phyloP scores from a whole-genome alignment of 2,113 vertebrate species.

The Acanthochromis polyacanthus region DNA sequence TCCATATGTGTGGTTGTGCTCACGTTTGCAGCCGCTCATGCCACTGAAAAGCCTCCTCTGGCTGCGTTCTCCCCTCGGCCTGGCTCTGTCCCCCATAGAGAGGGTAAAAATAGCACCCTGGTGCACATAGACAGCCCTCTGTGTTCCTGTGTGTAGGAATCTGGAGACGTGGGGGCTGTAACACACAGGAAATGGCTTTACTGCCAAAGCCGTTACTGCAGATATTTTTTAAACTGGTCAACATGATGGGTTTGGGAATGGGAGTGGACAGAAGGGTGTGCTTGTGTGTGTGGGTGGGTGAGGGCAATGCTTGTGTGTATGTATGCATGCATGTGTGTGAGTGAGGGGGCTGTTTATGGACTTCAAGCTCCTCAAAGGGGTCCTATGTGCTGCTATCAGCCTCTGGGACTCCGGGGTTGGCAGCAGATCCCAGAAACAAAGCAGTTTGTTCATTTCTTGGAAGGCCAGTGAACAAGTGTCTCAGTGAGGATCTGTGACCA shows the following conservation, averaged over 20 bases:
- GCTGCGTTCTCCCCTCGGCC: slow-evolving; percentile 31
- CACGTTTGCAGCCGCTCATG: slow-evolving; percentile 49
- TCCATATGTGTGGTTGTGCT: slow-evolving; percentile 13
- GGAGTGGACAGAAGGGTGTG: slow-evolving; percentile 70
- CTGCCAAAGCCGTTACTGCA: slow-evolving; percentile 66
- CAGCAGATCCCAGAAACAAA: slow-evolving; percentile 73
- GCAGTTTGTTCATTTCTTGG: slow-evolving; percentile 82
- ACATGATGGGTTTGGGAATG: slow-evolving; percentile 64
- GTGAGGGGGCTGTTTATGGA: slow-evolving; percentile 73
- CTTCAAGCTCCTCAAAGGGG: slow-evolving; percentile 72
- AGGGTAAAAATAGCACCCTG: slow-evolving; percentile 78
- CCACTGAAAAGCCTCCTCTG: slow-evolving; percentile 39
- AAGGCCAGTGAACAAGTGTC: slow-evolving; percentile 74
- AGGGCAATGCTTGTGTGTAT: slow-evolving; percentile 37
- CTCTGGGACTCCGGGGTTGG: slow-evolving; percentile 75
- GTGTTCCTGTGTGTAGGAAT: slow-evolving; percentile 73
- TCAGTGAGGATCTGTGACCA: slow-evolving; percentile 64
- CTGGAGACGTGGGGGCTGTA: slow-evolving; percentile 71
- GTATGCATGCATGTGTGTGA: slow-evolving; percentile 45
- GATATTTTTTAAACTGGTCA: slow-evolving; percentile 72
- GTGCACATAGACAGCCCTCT: slow-evolving; percentile 69
- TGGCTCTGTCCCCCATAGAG: slow-evolving; percentile 54
- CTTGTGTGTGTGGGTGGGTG: slow-evolving; percentile 51
- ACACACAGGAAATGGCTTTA: slow-evolving; percentile 78
- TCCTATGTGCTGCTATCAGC: slow-evolving; percentile 78